Evolutionary conservation across 2,797 vertebrate species (phyloP), one percentile per base, ranked within the genome.

Genomic region (Pantherophis vulpinus): DNA sequence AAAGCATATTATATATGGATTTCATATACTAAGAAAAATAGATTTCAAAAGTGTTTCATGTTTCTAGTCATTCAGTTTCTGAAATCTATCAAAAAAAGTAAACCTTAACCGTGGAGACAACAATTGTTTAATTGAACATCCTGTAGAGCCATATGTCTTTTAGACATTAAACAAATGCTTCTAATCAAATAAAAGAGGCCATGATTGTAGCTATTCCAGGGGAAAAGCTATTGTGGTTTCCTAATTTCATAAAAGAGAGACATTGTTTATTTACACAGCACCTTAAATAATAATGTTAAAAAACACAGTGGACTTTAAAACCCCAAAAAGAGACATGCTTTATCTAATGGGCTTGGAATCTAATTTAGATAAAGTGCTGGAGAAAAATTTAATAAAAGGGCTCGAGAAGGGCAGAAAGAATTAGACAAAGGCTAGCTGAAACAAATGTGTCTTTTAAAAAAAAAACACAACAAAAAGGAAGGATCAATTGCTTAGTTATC

Each of bases 231-330:
- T 32, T 92, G 1, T 92, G 93, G 89, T 95, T 95, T 58, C n/a
- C 95, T 95, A 92, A 96, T 94, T 70, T 29, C 58, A 5, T 90
- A 90, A 5, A 16, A 27, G n/a, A 74, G 2, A 18, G 27, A 9
- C 51, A 70, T 58, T 90, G 58, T 92, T 89, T 87, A 90, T 90
- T 90, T 94, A 89, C 56, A 96, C 94, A 91, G 56, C 92, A 88
- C 54, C 79, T 97, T 93, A 94, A 63, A 83, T 83, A 83, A 83
- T 47, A 83, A 83, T 83, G 37, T 83, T 83, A 25, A 95, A 94
- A 95, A 70, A 96, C 96, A 95, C 55, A 92, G 91, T 88, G 94
- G 74, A 61, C 92, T 56, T 92, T 86, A 32, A 87, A 66, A 88
- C 32, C 4, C 23, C n/a, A 20, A 55, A 87, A 88, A 92, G 70